Percentiles rank a stretch among this genome's conserved stretches.
Conservation (phyloP, 2,797 vertebrate species). For the Helostoma temminkii region DNA sequence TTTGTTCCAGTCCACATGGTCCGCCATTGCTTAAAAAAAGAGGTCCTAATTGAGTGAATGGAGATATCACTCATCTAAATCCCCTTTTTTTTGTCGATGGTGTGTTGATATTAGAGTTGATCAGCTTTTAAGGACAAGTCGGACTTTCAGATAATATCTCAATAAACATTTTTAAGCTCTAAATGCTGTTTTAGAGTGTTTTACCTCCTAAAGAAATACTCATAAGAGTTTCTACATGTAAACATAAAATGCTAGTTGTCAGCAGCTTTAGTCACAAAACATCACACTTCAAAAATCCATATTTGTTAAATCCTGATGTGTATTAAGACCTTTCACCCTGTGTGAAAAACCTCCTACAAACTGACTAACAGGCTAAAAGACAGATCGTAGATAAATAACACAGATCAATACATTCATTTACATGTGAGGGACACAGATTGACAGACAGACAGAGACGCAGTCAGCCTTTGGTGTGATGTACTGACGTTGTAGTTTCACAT, state of each 20-base stretch:
- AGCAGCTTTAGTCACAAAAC: conserved; percentile 52
- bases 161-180: neutral
- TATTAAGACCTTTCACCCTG: conserved; percentile 54
- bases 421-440: conserved; percentile 78
- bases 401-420: conserved; percentile 67
- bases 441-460: conserved; percentile 86
- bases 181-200: conserved; percentile 40
- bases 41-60: too few relatives aligned
- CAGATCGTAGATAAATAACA: conserved; percentile 64
- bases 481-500: conserved; percentile 98
- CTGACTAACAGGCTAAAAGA: conserved; percentile 60
- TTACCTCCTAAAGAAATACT: neutral
- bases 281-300: conserved; percentile 46
- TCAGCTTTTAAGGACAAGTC: neutral
- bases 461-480: conserved; percentile 93
- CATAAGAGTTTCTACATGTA: neutral
- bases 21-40: too few relatives aligned
- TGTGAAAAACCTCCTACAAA: conserved; percentile 57
- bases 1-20: too few relatives aligned
- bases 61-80: too few relatives aligned
- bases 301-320: conserved; percentile 48
- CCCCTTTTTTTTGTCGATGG: too few relatives aligned
- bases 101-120: too few relatives aligned
- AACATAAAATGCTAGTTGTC: conserved; percentile 14
- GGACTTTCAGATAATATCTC: neutral